A percentile compares a stretch with the other conserved stretches of the same genome.
These are phyloP conservation scores for Heliconius charithonia DNA, from an alignment of 2,888 invertebrate species.

Conservation along the genomic window DNA sequence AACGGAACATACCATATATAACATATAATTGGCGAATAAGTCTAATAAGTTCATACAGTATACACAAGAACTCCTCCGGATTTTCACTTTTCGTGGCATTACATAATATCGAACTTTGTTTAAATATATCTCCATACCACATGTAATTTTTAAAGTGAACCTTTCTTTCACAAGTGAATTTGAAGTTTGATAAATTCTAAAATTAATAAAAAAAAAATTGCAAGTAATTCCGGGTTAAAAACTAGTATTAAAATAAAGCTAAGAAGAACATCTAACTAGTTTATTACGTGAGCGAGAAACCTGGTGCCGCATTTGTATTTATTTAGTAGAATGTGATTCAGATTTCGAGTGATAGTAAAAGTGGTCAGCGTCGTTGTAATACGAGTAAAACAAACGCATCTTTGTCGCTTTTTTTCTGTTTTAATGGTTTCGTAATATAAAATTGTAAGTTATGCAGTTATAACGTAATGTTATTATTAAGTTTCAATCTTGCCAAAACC, in stretches of 20 bases:
- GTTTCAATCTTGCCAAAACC: too few relatives aligned
- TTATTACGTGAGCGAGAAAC: slow-evolving; percentile 27
- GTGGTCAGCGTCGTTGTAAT: slow-evolving; percentile 62
- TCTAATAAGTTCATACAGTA: too few relatives aligned
- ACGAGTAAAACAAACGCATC: slow-evolving; percentile 43
- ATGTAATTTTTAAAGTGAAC: too few relatives aligned
- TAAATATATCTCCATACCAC: too few relatives aligned
- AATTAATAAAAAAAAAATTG: not conserved
- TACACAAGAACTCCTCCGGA: too few relatives aligned
- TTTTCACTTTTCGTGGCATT: too few relatives aligned
- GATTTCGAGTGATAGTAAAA: slow-evolving; percentile 70
- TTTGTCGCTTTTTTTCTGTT: slow-evolving; percentile 8
- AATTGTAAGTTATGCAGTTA: too few relatives aligned
- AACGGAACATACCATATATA: too few relatives aligned
- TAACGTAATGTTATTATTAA: not conserved
- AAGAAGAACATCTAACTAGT: slow-evolving; percentile 24
- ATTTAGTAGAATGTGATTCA: slow-evolving; percentile 54
- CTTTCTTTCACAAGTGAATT: too few relatives aligned
- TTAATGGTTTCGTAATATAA: slow-evolving; percentile 1
- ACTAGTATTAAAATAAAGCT: slow-evolving; percentile 1
- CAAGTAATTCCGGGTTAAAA: not conserved
- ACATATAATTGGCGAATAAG: too few relatives aligned
- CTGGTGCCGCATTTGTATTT: slow-evolving; percentile 43
- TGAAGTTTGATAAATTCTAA: not conserved
- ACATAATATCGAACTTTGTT: too few relatives aligned